phyloP scores from a whole-genome alignment of 1,140 invertebrate species.

The Drosophila sproati region DNA sequence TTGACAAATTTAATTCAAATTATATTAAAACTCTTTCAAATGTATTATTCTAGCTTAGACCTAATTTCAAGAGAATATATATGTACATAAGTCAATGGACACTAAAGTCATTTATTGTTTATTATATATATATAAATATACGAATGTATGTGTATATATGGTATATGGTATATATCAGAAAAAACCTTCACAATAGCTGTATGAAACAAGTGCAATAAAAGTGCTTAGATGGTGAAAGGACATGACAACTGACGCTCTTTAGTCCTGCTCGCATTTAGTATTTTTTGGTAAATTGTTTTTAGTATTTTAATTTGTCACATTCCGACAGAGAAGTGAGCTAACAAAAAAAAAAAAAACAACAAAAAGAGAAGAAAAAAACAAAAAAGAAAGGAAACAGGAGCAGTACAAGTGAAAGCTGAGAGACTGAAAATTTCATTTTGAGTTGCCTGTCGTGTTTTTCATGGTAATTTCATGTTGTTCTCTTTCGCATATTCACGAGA shows the following conservation, averaged over 20 bases:
- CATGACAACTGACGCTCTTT: conserved; percentile 16
- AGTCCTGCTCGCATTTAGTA: conserved; percentile 26
- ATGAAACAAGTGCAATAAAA: conserved; percentile 4
- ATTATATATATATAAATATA: too few species aligned
- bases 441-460: conserved; percentile 60
- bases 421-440: conserved; percentile 69
- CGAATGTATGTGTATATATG: too few species aligned
- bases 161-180: not conserved
- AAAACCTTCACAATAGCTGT: conserved; percentile 1
- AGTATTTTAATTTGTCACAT: conserved; percentile 69
- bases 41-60: too few species aligned
- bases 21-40: not conserved
- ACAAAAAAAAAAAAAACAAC: not conserved
- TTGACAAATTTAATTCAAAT: not conserved
- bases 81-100: too few species aligned
- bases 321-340: conserved; percentile 29
- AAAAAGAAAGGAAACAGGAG: conserved; percentile 4
- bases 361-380: conserved; percentile 1
- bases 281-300: conserved; percentile 45
- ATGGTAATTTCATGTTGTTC: conserved; percentile 45
- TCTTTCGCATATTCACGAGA: conserved; percentile 36
- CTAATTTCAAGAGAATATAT: too few species aligned
- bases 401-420: conserved; percentile 57
- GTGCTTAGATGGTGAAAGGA: conserved; percentile 3
- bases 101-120: too few species aligned